Base-by-base conservation (phyloP, 2,888 invertebrate genomes). In the Cerceris rybyensis region DNA sequence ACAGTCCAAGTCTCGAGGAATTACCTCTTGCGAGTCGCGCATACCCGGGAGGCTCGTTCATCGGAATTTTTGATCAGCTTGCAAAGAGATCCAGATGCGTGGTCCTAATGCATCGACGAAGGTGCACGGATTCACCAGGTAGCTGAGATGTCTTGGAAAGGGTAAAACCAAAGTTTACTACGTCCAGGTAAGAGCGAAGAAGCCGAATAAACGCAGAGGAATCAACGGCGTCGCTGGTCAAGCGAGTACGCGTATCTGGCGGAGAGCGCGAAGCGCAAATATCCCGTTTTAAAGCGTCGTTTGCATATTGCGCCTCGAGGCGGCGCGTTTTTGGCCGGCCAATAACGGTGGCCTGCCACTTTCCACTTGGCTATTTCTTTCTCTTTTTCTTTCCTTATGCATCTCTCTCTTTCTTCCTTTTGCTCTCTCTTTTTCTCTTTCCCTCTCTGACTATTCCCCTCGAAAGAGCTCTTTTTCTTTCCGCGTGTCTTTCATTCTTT, bases 241-340 rank as follows among this genome's bases (percentile, higher is more conserved):
- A 55, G 50, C 41, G 13, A 46, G 41, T 28, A 16, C 54, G 64
- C 58, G 16, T 43, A 43, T 17, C 59, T 67, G 58, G 59, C 73
- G 80, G 70, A 68, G 69, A 76, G 76, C 84, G 81, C 81, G 70
- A 86, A 86, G 86, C 87, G 85, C 87, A 91, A 91, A 91, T 91
- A 91, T 91, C 89, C 90, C 89, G 90, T 91, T 91, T 91, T 88
- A 90, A 90, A 86, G 80, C 86, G 80, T 85, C 87, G 86, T 90
- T 90, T 88, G 89, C 88, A 88, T 90, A 88, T 80, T 80, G 81
- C 81, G 86, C 90, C 90, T 82, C 63, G 81, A 78, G 87, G 88
- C 88, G 80, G 81, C 78, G 84, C 76, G 82, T 86, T 87, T 88
- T 88, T 69, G 88, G 87, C 75, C 73, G 77, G 57, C 82, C 85